A percentile compares a stretch with the other conserved stretches of the same genome.
phyloP scores from a whole-genome alignment of 1,140 invertebrate genomes.

The Bombus superbus region DNA sequence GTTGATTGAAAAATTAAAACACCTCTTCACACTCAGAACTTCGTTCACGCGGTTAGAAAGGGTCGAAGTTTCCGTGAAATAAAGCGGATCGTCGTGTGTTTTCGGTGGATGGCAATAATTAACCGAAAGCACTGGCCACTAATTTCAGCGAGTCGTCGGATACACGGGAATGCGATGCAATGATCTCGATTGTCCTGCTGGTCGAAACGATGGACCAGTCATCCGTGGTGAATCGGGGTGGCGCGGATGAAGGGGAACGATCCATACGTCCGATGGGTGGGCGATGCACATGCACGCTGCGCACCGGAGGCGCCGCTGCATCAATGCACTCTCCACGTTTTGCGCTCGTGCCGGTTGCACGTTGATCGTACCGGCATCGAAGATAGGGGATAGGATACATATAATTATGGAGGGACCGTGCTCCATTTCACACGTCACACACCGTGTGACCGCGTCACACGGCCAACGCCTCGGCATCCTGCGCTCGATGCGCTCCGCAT shows the following conservation, averaged over 20 bases:
- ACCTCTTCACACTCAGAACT: no score
- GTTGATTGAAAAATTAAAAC: no score
- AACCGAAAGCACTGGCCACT: background rate
- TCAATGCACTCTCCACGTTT: conserved; percentile 53
- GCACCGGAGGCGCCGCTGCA: conserved; percentile 64
- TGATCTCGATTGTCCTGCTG: conserved; percentile 39
- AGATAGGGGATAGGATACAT: conserved; percentile 78
- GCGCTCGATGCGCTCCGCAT: conserved; percentile 22
- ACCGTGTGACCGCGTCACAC: conserved; percentile 81
- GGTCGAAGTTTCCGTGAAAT: background rate
- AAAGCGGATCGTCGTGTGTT: background rate
- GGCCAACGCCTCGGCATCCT: conserved; percentile 75
- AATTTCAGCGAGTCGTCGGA: conserved; percentile 4
- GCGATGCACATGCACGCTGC: conserved; percentile 68
- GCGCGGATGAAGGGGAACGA: conserved; percentile 26
- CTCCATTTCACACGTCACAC: conserved; percentile 82
- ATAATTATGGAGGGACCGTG: conserved; percentile 80
- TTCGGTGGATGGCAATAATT: conserved; percentile 15
- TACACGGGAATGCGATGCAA: conserved; percentile 45
- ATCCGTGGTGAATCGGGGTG: conserved; percentile 32
- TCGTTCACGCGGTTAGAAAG: no score
- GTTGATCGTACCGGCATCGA: conserved; percentile 51
- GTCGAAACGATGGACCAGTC: conserved; percentile 61
- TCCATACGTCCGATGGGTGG: conserved; percentile 51
- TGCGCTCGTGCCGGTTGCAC: conserved; percentile 38